Evolutionary conservation across 2,888 invertebrate genomes (phyloP).

Genomic region (Balanococcus diminutus): DNA sequence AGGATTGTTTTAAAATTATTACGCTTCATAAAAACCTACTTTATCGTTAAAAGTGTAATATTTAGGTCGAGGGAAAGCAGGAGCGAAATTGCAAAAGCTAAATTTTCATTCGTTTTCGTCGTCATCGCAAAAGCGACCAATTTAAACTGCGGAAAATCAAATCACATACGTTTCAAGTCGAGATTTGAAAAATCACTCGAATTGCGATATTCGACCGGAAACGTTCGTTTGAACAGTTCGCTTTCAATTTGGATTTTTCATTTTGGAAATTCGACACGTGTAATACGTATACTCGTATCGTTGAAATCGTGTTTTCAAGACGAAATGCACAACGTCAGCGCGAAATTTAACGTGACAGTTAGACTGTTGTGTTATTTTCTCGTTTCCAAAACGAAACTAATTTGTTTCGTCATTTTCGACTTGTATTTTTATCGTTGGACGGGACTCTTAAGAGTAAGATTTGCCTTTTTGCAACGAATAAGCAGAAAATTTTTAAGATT

Average conservation of each 20-base stretch:
- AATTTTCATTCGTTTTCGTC: neutral
- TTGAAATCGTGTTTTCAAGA: neutral
- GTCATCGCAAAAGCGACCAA: neutral
- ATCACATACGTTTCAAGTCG: neutral
- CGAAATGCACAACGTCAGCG: neutral
- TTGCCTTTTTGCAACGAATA: neutral
- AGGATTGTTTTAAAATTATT: constrained; percentile 14
- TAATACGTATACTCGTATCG: too few species aligned
- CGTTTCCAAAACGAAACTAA: constrained; percentile 30
- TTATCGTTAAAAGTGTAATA: neutral
- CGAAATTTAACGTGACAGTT: neutral
- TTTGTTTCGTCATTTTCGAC: constrained; percentile 21
- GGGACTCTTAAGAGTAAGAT: neutral
- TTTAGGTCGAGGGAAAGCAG: too few species aligned
- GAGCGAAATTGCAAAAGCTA: neutral
- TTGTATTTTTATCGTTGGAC: neutral
- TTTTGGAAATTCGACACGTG: neutral
- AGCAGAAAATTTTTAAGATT: too few species aligned
- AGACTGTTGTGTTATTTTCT: too few species aligned
- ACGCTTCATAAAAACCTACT: neutral
- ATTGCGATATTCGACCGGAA: neutral
- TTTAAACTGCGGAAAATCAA: too few species aligned
- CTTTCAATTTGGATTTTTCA: neutral
- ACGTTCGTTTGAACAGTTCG: neutral
- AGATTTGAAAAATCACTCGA: neutral